Conservation (phyloP, 2,888 invertebrate genomes). For the Lissonota sp. region DNA sequence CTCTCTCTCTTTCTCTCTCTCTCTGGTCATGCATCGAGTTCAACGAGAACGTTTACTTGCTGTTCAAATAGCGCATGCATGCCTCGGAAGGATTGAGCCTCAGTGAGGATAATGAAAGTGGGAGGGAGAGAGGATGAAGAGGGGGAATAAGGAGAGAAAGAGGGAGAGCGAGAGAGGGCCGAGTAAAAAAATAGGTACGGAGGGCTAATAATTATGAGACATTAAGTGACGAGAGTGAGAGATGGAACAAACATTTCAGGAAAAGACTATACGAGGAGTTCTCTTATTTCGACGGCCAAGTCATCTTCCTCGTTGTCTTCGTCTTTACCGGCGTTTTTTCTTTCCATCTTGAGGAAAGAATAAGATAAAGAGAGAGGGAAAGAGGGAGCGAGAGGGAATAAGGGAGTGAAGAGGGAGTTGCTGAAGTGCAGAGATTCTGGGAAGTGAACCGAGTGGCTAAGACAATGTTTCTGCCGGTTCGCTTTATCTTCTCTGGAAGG, state of each 20-base stretch:
- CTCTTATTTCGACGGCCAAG: slow-evolving; percentile 35
- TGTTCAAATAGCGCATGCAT: background rate
- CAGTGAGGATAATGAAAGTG: slow-evolving; percentile 32
- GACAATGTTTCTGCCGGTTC: slow-evolving; percentile 69
- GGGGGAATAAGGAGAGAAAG: slow-evolving; percentile 38
- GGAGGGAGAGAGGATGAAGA: slow-evolving; percentile 50
- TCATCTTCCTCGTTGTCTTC: slow-evolving; percentile 46
- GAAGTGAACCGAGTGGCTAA: slow-evolving; percentile 65
- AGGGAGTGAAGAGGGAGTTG: slow-evolving; percentile 44
- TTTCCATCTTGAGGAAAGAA: background rate
- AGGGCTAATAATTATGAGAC: slow-evolving; percentile 82
- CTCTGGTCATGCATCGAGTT: slow-evolving; percentile 27
- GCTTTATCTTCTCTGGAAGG: slow-evolving; percentile 64
- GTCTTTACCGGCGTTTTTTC: slow-evolving; percentile 35
- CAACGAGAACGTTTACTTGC: slow-evolving; percentile 1
- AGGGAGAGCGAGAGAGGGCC: slow-evolving; percentile 65
- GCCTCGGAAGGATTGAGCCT: slow-evolving; percentile 24
- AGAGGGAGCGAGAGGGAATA: slow-evolving; percentile 41
- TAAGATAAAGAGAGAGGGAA: slow-evolving; percentile 4
- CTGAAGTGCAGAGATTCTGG: slow-evolving; percentile 66
- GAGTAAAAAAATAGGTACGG: slow-evolving; percentile 74
- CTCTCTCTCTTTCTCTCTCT: background rate
- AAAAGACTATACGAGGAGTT: slow-evolving; percentile 57
- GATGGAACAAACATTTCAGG: slow-evolving; percentile 71
- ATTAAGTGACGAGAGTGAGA: slow-evolving; percentile 82